Evolutionary conservation across 2,888 invertebrate genomes (phyloP), one percentile per base, ranked within the genome.

Genomic region (Augiades crinisus): DNA sequence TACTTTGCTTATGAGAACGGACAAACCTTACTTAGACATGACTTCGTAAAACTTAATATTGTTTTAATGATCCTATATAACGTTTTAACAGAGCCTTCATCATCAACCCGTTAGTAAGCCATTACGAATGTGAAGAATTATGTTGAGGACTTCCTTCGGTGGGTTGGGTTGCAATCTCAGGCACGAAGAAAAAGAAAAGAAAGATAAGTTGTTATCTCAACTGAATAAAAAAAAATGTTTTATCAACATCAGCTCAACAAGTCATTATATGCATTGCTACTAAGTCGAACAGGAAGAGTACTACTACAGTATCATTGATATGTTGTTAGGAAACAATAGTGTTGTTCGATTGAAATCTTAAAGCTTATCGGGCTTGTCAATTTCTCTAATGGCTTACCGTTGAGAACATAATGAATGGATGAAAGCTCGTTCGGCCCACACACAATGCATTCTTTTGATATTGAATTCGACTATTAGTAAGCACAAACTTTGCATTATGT

Each of bases 371-470:
- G 31, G 12, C 43, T 43, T 44, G 43, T 44, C 43, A 31, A 44
- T 44, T 44, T 21, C 19, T 43, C 31, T 44, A 44, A 44, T 44
- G 43, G 43, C 31, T 44, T 19, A 44, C 31, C 43, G 43, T 44
- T 33, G 43, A 44, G 31, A 44, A 44, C 31, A 31, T 44, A 44
- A 44, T 44, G 43, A 31, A 44, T 44, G 43, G 43, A 44, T 44
- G 31, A 44, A 44, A 44, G 43, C 31, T 44, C 12, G 41, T 30
- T 31, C 43, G 21, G 43, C 43, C 43, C 31, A 44, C 43, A 44
- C 43, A 21, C 43, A 30, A 31, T 5, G 13, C 19, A 43, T 43
- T 43, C 43, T 43, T 43, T 43, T 43, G 30, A 43, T 43, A 43
- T 43, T 43, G 30, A 43, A 43, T 43, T 43, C 30, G 43, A 43